phyloP scores from a whole-genome alignment of 2,888 invertebrate species.

The Dryocosmus kuriphilus region DNA sequence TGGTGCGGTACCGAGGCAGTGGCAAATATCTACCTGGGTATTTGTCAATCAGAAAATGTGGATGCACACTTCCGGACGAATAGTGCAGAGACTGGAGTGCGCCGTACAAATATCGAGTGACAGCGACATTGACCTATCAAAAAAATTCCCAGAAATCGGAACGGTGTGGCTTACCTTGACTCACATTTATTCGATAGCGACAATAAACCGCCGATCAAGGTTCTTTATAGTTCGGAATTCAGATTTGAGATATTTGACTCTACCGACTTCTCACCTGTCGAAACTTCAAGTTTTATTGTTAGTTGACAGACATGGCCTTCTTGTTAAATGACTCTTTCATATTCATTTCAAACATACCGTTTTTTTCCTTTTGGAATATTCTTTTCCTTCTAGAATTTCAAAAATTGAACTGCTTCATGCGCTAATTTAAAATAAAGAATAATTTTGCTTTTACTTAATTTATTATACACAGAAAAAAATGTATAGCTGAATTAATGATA shows the following conservation, averaged over 20 bases:
- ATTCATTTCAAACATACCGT: background rate
- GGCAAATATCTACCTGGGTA: too few species aligned
- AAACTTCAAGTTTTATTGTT: background rate
- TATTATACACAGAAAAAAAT: too few species aligned
- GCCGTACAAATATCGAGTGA: background rate
- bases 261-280: background rate
- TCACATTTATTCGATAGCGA: constrained; percentile 44
- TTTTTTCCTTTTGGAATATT: background rate
- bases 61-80: background rate
- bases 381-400: background rate
- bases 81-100: background rate
- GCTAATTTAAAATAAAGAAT: too few species aligned
- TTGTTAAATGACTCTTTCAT: background rate
- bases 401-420: too few species aligned
- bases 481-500: too few species aligned
- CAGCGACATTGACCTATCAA: background rate
- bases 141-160: background rate
- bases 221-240: background rate
- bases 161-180: constrained; percentile 57
- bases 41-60: background rate
- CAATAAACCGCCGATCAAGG: constrained; percentile 29
- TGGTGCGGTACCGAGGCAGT: too few species aligned
- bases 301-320: background rate
- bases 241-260: background rate
- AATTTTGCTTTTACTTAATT: too few species aligned